These are phyloP conservation scores for Eupithecia inturbata DNA, from an alignment of 2,888 invertebrate genomes.

Conservation along the genomic window DNA sequence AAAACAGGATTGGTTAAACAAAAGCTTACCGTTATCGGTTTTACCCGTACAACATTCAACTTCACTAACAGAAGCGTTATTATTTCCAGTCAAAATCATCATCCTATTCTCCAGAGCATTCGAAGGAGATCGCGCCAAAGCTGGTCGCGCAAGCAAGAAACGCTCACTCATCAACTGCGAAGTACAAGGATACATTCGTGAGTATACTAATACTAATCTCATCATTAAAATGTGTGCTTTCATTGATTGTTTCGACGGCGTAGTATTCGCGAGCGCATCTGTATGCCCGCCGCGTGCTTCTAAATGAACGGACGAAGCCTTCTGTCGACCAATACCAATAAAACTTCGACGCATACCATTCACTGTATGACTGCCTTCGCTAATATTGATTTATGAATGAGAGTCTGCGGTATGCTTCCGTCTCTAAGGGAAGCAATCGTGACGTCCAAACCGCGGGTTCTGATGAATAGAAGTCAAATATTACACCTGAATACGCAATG, in stretches of 20 bases:
- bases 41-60: background rate
- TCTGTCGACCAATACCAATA: conserved; percentile 76
- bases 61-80: conserved; percentile 29
- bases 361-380: conserved; percentile 56
- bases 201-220: conserved; percentile 53
- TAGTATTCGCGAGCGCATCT: conserved; percentile 70
- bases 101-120: conserved; percentile 57
- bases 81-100: conserved; percentile 65
- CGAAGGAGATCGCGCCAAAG: conserved; percentile 57
- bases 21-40: background rate
- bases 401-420: conserved; percentile 52
- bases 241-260: conserved; percentile 64
- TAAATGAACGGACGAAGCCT: conserved; percentile 81
- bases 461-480: conserved; percentile 33
- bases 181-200: conserved; percentile 73
- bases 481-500: conserved; percentile 39
- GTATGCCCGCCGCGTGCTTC: conserved; percentile 80
- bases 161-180: conserved; percentile 57
- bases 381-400: conserved; percentile 65
- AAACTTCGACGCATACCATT: conserved; percentile 64
- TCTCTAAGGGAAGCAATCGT: conserved; percentile 42
- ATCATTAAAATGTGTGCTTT: conserved; percentile 60
- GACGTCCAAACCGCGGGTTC: conserved; percentile 35
- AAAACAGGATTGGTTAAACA: background rate
- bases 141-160: conserved; percentile 62